Percentiles rank a stretch among this genome's conserved stretches.
These are phyloP conservation scores for Xerus inauris DNA, from an alignment of 2,113 vertebrate genomes.

Conservation along the genomic window DNA sequence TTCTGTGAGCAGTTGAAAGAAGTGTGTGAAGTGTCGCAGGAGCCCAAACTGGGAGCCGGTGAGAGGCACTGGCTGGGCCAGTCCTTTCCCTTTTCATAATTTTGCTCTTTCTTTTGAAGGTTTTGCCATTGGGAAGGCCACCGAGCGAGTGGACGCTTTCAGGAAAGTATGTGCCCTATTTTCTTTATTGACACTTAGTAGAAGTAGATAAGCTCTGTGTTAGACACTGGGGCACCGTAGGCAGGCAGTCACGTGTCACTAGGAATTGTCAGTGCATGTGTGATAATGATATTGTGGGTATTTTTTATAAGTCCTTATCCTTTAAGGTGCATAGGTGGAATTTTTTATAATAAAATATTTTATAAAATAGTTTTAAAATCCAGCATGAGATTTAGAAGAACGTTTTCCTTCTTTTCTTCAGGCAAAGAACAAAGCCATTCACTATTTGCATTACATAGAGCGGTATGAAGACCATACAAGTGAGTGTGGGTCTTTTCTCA, in stretches of 20 bases:
- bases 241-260: neutral
- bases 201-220: neutral
- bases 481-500: constrained; percentile 84
- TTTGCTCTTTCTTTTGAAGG: constrained; percentile 85
- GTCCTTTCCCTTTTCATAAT: neutral
- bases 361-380: constrained; percentile 30
- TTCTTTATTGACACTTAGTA: neutral
- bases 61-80: neutral
- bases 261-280: neutral
- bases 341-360: constrained; percentile 50
- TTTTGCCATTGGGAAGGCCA: constrained; percentile 95
- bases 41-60: neutral
- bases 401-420: constrained; percentile 78
- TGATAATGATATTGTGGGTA: neutral
- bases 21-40: neutral
- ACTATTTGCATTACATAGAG: constrained; percentile 92
- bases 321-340: constrained; percentile 3
- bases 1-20: neutral
- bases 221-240: neutral
- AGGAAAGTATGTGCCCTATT: constrained; percentile 90
- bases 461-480: constrained; percentile 93
- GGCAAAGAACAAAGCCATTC: constrained; percentile 96
- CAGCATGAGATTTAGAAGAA: neutral
- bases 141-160: constrained; percentile 91
- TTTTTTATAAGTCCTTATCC: neutral